These are phyloP conservation scores for Benitochromis conjunctus DNA, from an alignment of 2,113 vertebrate genomes.

Conservation along the genomic window DNA sequence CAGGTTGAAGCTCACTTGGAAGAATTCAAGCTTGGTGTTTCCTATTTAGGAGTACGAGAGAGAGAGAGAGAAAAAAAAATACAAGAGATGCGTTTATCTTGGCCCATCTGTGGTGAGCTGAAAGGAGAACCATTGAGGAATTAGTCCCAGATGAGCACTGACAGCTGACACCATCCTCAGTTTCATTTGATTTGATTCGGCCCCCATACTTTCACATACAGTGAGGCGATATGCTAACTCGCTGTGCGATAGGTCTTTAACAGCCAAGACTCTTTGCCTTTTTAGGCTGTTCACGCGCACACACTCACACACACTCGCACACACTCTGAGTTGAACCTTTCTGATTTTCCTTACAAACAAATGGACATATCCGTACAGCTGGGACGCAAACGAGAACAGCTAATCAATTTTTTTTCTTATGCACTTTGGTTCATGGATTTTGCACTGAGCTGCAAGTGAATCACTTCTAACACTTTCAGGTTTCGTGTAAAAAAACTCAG, in stretches of 20 bases:
- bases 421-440: slow-evolving; percentile 9
- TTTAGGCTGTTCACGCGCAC: slow-evolving; percentile 31
- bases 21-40: slow-evolving; percentile 17
- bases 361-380: slow-evolving; percentile 22
- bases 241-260: slow-evolving; percentile 10
- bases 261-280: slow-evolving; percentile 37
- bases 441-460: slow-evolving; percentile 11
- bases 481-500: neutral
- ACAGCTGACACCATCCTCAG: slow-evolving; percentile 41
- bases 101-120: slow-evolving; percentile 18
- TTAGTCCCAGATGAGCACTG: slow-evolving; percentile 26
- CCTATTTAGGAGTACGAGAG: slow-evolving; percentile 33
- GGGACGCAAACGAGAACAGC: neutral
- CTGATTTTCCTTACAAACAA: neutral
- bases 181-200: slow-evolving; percentile 22
- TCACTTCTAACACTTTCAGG: neutral
- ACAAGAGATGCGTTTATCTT: slow-evolving; percentile 15
- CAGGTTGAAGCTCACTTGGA: slow-evolving; percentile 11
- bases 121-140: slow-evolving; percentile 24
- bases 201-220: neutral
- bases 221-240: slow-evolving; percentile 11
- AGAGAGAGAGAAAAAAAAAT: neutral
- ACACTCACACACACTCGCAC: neutral
- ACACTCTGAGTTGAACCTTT: neutral
- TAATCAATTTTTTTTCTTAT: slow-evolving; percentile 2